Evolutionary conservation across 2,797 vertebrate genomes (phyloP), one percentile per base, ranked within the genome.

Genomic region (Columba guinea): DNA sequence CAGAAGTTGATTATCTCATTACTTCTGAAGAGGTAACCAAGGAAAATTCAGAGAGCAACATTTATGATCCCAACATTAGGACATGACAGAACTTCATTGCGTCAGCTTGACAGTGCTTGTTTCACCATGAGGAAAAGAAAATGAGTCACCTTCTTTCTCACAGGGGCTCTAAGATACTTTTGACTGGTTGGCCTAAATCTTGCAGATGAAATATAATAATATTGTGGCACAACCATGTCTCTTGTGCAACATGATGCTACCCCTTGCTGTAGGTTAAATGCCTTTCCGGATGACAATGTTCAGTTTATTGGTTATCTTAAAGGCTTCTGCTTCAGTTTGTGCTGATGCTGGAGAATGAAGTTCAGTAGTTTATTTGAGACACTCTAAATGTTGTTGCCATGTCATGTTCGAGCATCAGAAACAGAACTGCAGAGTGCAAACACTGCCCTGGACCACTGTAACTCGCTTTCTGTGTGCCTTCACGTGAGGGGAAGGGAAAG

Each of bases 1-100:
- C 94, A 97, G 95, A 97, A 93, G 83, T 16, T 98, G 92, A 86
- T 97, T 87, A 97, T 97, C 91, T 98, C 96, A 62, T 95, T 98
- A 75, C 93, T 97, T 87, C 94, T 97, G 70, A 97, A 97, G 87
- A 98, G 98, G 97, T 97, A 97, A 97, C 90, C 22, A 79, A 75
- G 78, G 80, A 80, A 87, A 89, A 82, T 46, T 83, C 68, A 74
- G 83, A 80, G 90, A 88, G 28, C 39, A 77, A 32, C 22, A 37
- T 39, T 68, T 75, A 49, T 17, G 2, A 64, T 71, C 24, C n/a
- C n/a, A 89, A 28, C 49, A 30, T 35, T 56, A 81, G 46, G 26
- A 64, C 30, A 53, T 30, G 63, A 22, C 10, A 70, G 53, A 78
- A 79, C 14, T 63, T 82, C 32, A 58, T 58, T 89, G 34, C 59